These are phyloP conservation scores for Hipposideros armiger DNA, from an alignment of 2,113 vertebrate genomes.

Conservation along the genomic window DNA sequence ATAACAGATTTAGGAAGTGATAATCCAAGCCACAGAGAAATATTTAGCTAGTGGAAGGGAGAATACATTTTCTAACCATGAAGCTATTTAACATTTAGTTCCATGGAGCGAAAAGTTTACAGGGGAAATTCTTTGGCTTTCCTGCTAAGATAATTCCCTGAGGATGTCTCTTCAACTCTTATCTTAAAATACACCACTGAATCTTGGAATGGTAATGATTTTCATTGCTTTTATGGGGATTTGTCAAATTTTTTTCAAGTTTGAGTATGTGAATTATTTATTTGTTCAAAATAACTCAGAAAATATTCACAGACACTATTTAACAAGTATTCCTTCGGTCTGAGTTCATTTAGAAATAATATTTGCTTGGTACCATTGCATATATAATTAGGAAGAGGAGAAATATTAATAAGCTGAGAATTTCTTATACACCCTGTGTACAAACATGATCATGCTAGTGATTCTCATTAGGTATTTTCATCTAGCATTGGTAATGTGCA, in stretches of 20 bases:
- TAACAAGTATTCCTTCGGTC: constrained; percentile 57
- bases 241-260: constrained; percentile 42
- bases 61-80: constrained; percentile 66
- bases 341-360: constrained; percentile 57
- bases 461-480: not conserved
- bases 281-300: constrained; percentile 55
- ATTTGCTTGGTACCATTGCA: constrained; percentile 9
- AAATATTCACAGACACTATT: constrained; percentile 61
- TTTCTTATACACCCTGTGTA: not conserved
- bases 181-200: constrained; percentile 75
- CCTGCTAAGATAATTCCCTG: constrained; percentile 65
- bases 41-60: constrained; percentile 44
- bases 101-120: constrained; percentile 24
- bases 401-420: not conserved
- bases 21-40: constrained; percentile 60
- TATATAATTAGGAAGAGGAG: constrained; percentile 25
- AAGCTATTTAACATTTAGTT: constrained; percentile 67
- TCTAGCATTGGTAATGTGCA: not conserved
- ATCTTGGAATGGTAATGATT: constrained; percentile 62
- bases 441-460: not conserved
- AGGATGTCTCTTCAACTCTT: constrained; percentile 55
- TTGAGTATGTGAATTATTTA: constrained; percentile 74
- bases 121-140: constrained; percentile 68
- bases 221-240: constrained; percentile 59
- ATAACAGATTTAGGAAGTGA: constrained; percentile 53